A percentile compares a stretch with the other conserved stretches of the same genome.
These are phyloP conservation scores for Halictus ligatus DNA, from an alignment of 2,888 invertebrate species.

Conservation along the genomic window DNA sequence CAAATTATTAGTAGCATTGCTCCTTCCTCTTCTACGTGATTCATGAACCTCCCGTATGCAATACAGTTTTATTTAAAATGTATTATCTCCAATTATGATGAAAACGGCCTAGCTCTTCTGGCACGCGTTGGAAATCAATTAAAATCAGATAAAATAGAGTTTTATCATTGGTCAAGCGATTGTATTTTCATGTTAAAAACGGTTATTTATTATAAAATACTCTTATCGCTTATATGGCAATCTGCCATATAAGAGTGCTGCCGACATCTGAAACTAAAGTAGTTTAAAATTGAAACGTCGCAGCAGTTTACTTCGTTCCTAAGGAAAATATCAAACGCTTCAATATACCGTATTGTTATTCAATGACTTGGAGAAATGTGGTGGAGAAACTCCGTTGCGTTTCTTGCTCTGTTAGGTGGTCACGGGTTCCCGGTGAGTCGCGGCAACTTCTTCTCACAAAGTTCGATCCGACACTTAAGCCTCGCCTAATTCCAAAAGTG, in stretches of 20 bases:
- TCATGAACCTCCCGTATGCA: background rate
- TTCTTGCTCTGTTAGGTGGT: slow-evolving; percentile 37
- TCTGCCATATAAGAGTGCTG: too few species aligned
- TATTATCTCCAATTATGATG: background rate
- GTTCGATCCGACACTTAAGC: slow-evolving; percentile 28
- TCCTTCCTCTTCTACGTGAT: background rate
- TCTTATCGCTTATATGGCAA: background rate
- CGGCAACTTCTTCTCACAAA: slow-evolving; percentile 19
- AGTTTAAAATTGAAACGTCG: background rate
- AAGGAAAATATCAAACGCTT: background rate
- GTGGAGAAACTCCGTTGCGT: background rate
- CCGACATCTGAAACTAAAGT: background rate
- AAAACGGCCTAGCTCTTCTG: background rate
- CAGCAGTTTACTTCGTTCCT: background rate
- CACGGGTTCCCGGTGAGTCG: slow-evolving; percentile 49
- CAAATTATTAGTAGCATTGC: slow-evolving; percentile 16
- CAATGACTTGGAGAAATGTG: background rate
- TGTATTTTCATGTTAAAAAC: background rate
- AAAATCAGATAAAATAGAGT: background rate
- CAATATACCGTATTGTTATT: slow-evolving; percentile 1
- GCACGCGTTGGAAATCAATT: background rate
- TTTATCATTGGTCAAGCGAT: background rate
- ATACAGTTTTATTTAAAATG: background rate
- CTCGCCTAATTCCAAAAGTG: slow-evolving; percentile 8
- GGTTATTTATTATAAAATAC: background rate